Evolutionary conservation across 2,888 invertebrate genomes (phyloP).

Genomic region (Hirtodrosophila duncani): DNA sequence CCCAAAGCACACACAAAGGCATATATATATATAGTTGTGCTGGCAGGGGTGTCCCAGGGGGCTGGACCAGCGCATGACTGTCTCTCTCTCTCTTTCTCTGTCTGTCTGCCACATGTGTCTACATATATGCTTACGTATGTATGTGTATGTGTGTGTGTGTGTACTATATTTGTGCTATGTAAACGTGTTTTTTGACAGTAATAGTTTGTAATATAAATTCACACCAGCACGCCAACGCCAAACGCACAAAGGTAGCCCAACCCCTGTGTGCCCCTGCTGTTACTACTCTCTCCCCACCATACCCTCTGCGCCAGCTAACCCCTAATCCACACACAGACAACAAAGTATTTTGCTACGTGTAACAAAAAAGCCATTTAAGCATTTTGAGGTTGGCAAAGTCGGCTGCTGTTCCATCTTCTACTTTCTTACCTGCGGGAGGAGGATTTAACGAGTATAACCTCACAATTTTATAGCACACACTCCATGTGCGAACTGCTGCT

Average conservation of each 20-base stretch:
- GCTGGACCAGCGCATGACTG: no score
- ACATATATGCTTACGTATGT: conserved; percentile 5
- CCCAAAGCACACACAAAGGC: conserved; percentile 14
- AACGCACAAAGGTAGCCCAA: conserved; percentile 39
- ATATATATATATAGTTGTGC: conserved; percentile 13
- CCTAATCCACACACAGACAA: conserved; percentile 45
- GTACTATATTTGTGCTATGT: conserved; percentile 66
- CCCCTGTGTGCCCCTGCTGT: not conserved
- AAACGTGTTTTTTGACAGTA: conserved; percentile 74
- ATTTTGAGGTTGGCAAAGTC: conserved; percentile 60
- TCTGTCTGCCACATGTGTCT: conserved; percentile 39
- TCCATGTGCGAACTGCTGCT: conserved; percentile 22
- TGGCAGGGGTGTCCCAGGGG: conserved; percentile 43
- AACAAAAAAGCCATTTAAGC: conserved; percentile 73
- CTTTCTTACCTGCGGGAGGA: conserved; percentile 3
- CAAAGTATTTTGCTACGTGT: conserved; percentile 73
- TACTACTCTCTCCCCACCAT: not conserved
- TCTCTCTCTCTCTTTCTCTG: no score
- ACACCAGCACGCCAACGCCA: conserved; percentile 62
- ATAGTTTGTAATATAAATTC: conserved; percentile 73
- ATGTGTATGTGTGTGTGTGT: conserved; percentile 21
- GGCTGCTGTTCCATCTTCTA: conserved; percentile 1
- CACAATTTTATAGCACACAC: conserved; percentile 65
- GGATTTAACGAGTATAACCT: conserved; percentile 55
- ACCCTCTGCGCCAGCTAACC: not conserved